Base-by-base conservation (phyloP, 2,888 invertebrate genomes). In the Drosophila imparisetae region DNA sequence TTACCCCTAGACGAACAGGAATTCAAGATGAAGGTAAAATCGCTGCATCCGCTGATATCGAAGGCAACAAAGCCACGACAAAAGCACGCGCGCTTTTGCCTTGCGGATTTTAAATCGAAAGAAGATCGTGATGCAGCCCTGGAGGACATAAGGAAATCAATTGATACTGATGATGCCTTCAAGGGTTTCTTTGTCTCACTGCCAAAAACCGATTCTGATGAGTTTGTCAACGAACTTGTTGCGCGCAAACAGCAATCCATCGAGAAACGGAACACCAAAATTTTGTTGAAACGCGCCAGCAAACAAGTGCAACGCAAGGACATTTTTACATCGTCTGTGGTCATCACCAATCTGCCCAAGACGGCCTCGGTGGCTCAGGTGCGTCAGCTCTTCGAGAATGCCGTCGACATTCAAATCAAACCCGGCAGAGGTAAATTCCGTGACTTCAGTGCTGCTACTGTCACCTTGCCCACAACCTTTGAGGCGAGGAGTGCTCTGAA, bases 321-420 rank as follows among this genome's bases (percentile, higher is more conserved):
- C 1, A 68, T 59, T 15, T 91, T 86, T 38, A 92, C 92, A 4
- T 86, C 92, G 0, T 90, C 90, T 0, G 76, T 92, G 13, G 75
- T 91, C 24, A 89, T 92, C 1, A 71, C 76, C 6, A 92, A 92
- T 71, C 63, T 92, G n/a, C 92, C 92, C 15, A 90, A 85, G 24
- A 85, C 81, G 2, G 61, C 83, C 1, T 86, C 92, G 0, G 30
- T 76, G 13, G 74, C 79, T 1, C 88, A 92, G 36, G 69, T 92
- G 15, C 89, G 91, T 0, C 80, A 86, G 45, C 64, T 92, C 13
- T 92, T 92, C 58, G 80, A 84, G 11, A 83, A 89, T 49, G 91
- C 92, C 4, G 89, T 92, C 5, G 92, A 92, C 55, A 86, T 92
- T 42, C 91, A 92, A 54, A 71, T 91, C 4, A 92, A 90, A 40